Base-by-base conservation (phyloP, 2,888 invertebrate species). In the Gastracanthus pulcherrimus region DNA sequence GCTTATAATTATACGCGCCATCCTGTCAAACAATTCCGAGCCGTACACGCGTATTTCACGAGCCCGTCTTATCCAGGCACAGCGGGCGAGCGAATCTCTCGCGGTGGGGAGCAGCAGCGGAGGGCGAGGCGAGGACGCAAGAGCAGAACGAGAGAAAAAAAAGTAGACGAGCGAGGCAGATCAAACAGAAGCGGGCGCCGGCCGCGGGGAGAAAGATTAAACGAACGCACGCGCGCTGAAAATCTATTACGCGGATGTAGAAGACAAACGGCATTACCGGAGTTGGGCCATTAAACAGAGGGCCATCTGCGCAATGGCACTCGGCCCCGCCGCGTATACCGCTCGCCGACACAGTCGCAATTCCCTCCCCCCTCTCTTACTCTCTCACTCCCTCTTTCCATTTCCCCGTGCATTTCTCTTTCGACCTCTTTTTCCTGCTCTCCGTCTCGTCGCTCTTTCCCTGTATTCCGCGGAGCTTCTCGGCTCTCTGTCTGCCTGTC, bases 241-340 rank as follows among this genome's bases (percentile, higher is more conserved):
- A 83, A 83, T 81, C 79, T 79, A 83, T 83, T 83, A 76, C 31
- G 55, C 76, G 80, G 69, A 80, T 72, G 77, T 26, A 74, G 70
- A 78, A 80, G 83, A 83, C 74, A 82, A 80, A 80, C 82, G 75
- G 67, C 75, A 82, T 80, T 82, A 80, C 71, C 48, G 41, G 75
- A 76, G 81, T 76, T 79, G 76, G 29, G 62, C 76, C 75, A 82
- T 83, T 83, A 82, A 84, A 79, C 72, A 81, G 81, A 74, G 72
- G 75, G 69, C 77, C 78, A 81, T 82, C 80, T 82, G 80, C 72
- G 76, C 80, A 77, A 76, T 70, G 74, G 79, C 78, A 78, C 45
- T 79, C 69, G 26, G 31, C n/a, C n/a, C n/a, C n/a, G n/a, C 3
- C 19, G 11, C 19, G 29, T 48, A 23, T 23, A 13, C 36, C 36